Conservation (phyloP, 2,797 vertebrate species). For the Channallabes apus region DNA sequence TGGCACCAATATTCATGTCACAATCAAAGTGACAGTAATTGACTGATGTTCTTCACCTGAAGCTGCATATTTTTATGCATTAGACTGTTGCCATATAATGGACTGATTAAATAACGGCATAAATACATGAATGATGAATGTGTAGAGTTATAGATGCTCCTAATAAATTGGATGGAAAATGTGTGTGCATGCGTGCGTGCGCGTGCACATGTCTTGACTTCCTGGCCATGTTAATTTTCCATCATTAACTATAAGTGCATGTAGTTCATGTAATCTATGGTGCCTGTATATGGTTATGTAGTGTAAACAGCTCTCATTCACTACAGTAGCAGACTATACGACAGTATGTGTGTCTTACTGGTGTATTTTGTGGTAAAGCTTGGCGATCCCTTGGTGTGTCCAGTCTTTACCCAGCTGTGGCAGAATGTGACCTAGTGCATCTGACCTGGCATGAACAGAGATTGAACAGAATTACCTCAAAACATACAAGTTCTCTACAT, state of each 20-base stretch:
- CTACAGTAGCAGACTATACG: background rate
- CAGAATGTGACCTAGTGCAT: slow-evolving; percentile 92
- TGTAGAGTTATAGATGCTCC: too few species aligned
- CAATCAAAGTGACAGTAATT: too few species aligned
- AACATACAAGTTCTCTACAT: background rate
- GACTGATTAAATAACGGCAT: too few species aligned
- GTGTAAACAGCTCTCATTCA: background rate
- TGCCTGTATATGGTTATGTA: background rate
- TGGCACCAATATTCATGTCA: too few species aligned
- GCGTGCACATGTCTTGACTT: background rate
- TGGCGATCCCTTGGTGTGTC: slow-evolving; percentile 92
- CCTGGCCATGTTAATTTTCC: background rate
- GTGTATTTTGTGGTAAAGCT: slow-evolving; percentile 94
- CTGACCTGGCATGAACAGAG: slow-evolving; percentile 76
- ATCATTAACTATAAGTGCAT: background rate
- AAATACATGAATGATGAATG: too few species aligned
- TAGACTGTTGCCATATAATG: too few species aligned
- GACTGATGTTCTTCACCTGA: too few species aligned
- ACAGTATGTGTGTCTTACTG: slow-evolving; percentile 72
- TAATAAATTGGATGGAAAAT: too few species aligned
- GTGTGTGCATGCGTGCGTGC: too few species aligned
- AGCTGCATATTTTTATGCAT: too few species aligned
- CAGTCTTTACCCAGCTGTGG: slow-evolving; percentile 96
- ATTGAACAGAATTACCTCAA: background rate
- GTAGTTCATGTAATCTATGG: background rate